Evolutionary conservation across 2,797 vertebrate species (phyloP).

Genomic region (Xyrichtys novacula): DNA sequence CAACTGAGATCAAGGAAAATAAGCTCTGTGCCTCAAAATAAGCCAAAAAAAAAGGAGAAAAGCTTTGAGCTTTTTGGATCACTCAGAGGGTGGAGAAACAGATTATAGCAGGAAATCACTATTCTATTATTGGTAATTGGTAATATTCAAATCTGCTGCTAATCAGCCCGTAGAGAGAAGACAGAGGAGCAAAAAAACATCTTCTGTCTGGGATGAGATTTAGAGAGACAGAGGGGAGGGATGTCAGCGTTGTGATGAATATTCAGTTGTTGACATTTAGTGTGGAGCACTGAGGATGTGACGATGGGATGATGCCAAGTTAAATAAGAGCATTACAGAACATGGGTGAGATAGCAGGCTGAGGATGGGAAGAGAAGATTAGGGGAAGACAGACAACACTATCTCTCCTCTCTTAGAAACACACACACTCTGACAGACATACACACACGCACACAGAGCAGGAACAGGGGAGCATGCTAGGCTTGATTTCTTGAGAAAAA

Average conservation of each 20-base stretch:
- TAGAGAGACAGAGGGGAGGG: conserved; percentile 55
- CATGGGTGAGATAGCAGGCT: conserved; percentile 58
- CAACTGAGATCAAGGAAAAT: conserved; percentile 7
- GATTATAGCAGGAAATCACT: conserved; percentile 63
- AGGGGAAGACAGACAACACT: conserved; percentile 54
- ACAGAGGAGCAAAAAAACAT: conserved; percentile 21
- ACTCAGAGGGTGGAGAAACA: conserved; percentile 49
- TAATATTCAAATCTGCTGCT: conserved; percentile 74
- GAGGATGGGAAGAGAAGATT: conserved; percentile 56
- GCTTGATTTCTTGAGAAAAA: conserved; percentile 58
- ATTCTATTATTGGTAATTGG: conserved; percentile 69
- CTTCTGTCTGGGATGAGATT: conserved; percentile 64
- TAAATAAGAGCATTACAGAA: conserved; percentile 71
- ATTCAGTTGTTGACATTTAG: conserved; percentile 85
- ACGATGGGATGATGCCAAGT: conserved; percentile 73
- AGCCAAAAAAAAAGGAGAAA: conserved; percentile 32
- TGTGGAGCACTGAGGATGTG: conserved; percentile 60
- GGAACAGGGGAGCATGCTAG: conserved; percentile 42
- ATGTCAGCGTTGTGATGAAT: conserved; percentile 76
- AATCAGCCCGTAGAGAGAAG: conserved; percentile 61
- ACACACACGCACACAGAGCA: conserved; percentile 6
- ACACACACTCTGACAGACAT: conserved; percentile 25
- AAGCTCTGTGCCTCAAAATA: conserved; percentile 11
- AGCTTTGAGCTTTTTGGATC: conserved; percentile 29
- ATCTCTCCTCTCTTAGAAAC: too few species aligned